A percentile compares a stretch with the other conserved stretches of the same genome.
Evolutionary conservation across 2,797 vertebrate species (phyloP).

Genomic region (Urosaurus nigricauda): DNA sequence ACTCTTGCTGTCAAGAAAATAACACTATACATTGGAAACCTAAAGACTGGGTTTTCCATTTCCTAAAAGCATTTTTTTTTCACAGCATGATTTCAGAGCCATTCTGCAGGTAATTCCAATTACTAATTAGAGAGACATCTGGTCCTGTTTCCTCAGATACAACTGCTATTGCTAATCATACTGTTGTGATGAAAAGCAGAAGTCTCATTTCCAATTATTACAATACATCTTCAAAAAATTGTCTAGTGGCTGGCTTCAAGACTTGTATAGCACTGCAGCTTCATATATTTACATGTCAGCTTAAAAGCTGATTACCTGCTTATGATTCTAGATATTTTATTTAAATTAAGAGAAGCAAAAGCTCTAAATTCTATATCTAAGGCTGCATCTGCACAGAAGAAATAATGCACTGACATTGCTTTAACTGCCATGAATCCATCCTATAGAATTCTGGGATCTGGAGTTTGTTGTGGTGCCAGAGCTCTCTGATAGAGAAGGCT

Average conservation of each 20-base stretch:
- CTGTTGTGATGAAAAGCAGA: constrained; percentile 26
- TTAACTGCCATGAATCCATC: no score
- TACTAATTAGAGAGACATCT: constrained; percentile 43
- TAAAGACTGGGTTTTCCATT: constrained; percentile 1
- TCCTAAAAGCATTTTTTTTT: constrained; percentile 54
- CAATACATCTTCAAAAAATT: constrained; percentile 15
- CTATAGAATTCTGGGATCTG: no score
- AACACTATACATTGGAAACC: constrained; percentile 24
- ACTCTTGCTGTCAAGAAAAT: not conserved
- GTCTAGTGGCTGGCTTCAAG: not conserved
- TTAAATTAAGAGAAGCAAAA: not conserved
- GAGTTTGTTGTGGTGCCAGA: no score
- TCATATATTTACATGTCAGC: constrained; percentile 15
- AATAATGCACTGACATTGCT: no score
- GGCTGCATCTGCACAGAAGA: no score
- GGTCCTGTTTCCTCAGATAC: constrained; percentile 44
- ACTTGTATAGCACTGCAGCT: not conserved
- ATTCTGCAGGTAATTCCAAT: constrained; percentile 49
- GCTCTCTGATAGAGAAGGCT: no score
- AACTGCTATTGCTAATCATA: constrained; percentile 26
- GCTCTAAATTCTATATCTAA: not conserved
- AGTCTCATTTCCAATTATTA: constrained; percentile 16
- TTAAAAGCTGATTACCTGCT: not conserved
- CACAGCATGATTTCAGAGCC: constrained; percentile 42
- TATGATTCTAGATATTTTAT: not conserved